Base-by-base conservation (phyloP, 2,888 invertebrate species). In the Tipula helvola region DNA sequence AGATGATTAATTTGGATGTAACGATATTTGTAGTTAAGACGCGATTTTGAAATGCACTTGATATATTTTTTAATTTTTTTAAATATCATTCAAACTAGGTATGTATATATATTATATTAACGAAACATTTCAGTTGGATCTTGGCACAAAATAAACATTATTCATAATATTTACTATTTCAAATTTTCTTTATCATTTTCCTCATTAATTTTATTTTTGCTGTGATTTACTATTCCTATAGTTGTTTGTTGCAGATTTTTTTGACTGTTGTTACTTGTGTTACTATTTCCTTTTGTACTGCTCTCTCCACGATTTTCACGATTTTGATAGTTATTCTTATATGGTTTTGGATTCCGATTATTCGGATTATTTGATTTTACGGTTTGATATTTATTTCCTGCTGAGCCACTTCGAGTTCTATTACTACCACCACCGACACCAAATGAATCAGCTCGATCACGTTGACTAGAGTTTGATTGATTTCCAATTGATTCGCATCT, bases 371-470 rank as follows among this genome's bases (percentile, higher is more conserved):
- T 28, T 16, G 86, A 86, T 16, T 86, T 86, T 1, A 57, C 52
- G 7, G 52, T 52, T 52, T 36, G 28, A 52, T 57, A 90, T 88
- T 91, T 91, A 86, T 91, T 91, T 86, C 91, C 91, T 88, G 91
- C 87, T 1, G 91, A 91, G 86, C 91, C 91, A 88, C 91, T 91
- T 87, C 91, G 91, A 85, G 90, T 90, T 86, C 91, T 90, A 84
- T 41, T 84, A 2, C 28, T 84, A 2, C 28, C 28, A 8, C 28
- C 71, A 16, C 91, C 91, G 42, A 90, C 91, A 87, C 90, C 90
- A 89, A 91, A 91, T 10, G 91, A 91, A 86, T 91, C 92, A 39
- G 92, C 90, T 88, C 91, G 90, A 47, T 91, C 89, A 8, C 90
- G 89, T 88, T 90, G 91, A 88, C 88, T 90, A 88, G 88, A 89